Evolutionary conservation across 2,888 invertebrate genomes (phyloP).

Genomic region (Hemaris fuciformis): DNA sequence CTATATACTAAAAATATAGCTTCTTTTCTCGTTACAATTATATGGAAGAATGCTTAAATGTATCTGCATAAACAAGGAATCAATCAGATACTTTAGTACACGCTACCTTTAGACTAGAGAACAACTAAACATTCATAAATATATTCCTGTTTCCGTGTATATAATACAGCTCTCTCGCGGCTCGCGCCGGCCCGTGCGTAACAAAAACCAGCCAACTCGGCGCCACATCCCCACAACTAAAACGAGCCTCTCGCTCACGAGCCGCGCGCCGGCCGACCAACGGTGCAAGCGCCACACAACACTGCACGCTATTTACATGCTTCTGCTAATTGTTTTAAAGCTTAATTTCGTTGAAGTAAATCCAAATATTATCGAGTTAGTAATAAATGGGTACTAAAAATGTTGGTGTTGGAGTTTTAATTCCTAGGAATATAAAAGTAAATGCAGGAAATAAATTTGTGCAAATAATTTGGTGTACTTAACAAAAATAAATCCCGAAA

Average conservation of each 20-base stretch:
- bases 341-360: not conserved
- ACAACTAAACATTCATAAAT: slow-evolving; percentile 66
- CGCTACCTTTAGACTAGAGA: slow-evolving; percentile 76
- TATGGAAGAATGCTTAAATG: slow-evolving; percentile 70
- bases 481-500: not conserved
- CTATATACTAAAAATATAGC: slow-evolving; percentile 66
- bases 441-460: not conserved
- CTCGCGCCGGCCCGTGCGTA: slow-evolving; percentile 44
- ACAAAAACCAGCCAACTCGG: slow-evolving; percentile 44
- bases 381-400: too few species aligned
- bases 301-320: not conserved
- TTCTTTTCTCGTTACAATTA: slow-evolving; percentile 57
- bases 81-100: slow-evolving; percentile 40
- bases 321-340: slow-evolving; percentile 6
- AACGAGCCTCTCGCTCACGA: slow-evolving; percentile 55
- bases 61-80: slow-evolving; percentile 49
- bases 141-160: slow-evolving; percentile 52
- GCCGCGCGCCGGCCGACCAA: slow-evolving; percentile 40
- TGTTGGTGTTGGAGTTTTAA: too few species aligned
- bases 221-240: slow-evolving; percentile 45
- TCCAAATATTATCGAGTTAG: too few species aligned
- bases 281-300: not conserved
- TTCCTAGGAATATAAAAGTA: too few species aligned
- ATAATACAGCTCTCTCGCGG: slow-evolving; percentile 51
- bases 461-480: not conserved